Percentiles rank a stretch among this genome's conserved stretches.
phyloP scores from a whole-genome alignment of 2,888 invertebrate genomes.

The Neuroscelio doddi region DNA sequence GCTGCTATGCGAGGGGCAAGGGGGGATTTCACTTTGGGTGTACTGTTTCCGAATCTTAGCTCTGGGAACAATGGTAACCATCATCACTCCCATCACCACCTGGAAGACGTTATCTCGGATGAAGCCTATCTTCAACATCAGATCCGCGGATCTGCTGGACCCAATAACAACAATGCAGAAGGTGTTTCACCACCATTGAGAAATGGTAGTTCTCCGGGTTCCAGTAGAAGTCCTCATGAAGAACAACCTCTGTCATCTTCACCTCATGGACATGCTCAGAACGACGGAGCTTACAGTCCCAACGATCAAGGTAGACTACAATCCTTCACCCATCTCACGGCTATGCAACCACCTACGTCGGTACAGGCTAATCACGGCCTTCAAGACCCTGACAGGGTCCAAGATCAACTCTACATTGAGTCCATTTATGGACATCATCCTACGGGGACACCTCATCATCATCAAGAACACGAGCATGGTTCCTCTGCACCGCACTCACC shows the following conservation, averaged over 20 bases:
- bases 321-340: constrained; percentile 67
- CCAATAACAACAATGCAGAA: constrained; percentile 20
- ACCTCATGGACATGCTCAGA: constrained; percentile 54
- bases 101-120: constrained; percentile 61
- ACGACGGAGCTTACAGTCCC: constrained; percentile 62
- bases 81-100: constrained; percentile 54
- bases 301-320: constrained; percentile 60
- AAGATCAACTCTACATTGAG: constrained; percentile 64
- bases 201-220: constrained; percentile 65
- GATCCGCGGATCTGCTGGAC: constrained; percentile 35
- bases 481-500: constrained; percentile 59
- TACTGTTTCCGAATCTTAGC: constrained; percentile 53
- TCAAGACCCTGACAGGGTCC: constrained; percentile 47
- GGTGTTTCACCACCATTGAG: constrained; percentile 58
- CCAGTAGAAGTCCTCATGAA: constrained; percentile 64
- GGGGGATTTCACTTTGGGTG: constrained; percentile 55
- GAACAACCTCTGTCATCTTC: constrained; percentile 46
- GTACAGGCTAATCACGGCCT: constrained; percentile 16
- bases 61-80: constrained; percentile 40
- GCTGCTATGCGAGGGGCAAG: constrained; percentile 60
- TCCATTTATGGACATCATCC: constrained; percentile 61
- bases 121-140: constrained; percentile 65
- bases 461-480: constrained; percentile 64
- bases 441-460: constrained; percentile 59
- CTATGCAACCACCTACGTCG: constrained; percentile 62